Evolutionary conservation across 2,888 invertebrate genomes (phyloP).

Genomic region (Meandrusa payeni): DNA sequence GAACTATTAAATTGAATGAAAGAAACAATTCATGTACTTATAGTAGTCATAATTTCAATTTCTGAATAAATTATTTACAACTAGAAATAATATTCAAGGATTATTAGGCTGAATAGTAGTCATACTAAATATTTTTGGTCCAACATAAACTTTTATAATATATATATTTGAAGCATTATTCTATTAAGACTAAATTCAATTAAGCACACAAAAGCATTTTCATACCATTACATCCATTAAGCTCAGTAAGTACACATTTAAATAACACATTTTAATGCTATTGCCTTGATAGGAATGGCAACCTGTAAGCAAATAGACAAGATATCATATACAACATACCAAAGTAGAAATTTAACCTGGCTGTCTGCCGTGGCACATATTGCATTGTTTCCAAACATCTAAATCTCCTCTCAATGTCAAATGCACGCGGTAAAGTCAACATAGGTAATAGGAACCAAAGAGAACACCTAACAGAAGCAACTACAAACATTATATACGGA

Average conservation of each 20-base stretch:
- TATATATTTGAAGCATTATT: slow-evolving; percentile 3
- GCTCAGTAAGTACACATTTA: slow-evolving; percentile 36
- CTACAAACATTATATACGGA: slow-evolving; percentile 94
- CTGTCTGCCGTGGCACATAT: slow-evolving; percentile 92
- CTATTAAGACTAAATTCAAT: slow-evolving; percentile 3
- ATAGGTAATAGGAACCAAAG: slow-evolving; percentile 94
- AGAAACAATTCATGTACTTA: no score
- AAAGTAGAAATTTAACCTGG: slow-evolving; percentile 93
- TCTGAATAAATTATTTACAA: no score
- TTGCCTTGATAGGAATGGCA: slow-evolving; percentile 79
- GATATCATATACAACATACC: slow-evolving; percentile 94
- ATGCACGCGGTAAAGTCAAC: slow-evolving; percentile 92
- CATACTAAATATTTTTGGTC: slow-evolving; percentile 23
- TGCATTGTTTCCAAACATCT: slow-evolving; percentile 89
- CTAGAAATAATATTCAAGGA: no score
- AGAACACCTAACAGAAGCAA: slow-evolving; percentile 91
- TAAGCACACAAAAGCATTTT: slow-evolving; percentile 8
- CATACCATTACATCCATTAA: no score
- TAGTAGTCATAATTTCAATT: no score
- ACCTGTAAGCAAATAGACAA: slow-evolving; percentile 84
- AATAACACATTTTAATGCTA: slow-evolving; percentile 27
- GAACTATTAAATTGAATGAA: no score
- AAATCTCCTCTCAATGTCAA: slow-evolving; percentile 94
- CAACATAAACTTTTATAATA: slow-evolving; percentile 3
- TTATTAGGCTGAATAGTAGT: no score